Conservation (phyloP, 2,797 vertebrate species). For the Periparus ater region DNA sequence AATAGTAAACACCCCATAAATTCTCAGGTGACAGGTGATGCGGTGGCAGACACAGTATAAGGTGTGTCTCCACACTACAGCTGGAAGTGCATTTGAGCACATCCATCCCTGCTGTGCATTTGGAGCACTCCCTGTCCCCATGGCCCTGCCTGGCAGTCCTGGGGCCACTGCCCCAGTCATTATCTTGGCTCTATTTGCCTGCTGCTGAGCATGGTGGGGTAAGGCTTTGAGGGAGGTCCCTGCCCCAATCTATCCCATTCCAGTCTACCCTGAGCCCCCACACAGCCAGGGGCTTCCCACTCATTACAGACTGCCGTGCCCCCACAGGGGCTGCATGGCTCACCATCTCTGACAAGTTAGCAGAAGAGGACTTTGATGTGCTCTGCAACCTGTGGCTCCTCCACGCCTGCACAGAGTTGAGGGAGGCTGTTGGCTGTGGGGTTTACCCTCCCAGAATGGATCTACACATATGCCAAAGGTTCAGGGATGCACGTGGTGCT, state of each 20-base stretch:
- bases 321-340: not conserved
- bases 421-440: not conserved
- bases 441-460: rapidly evolving
- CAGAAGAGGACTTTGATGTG: not conserved
- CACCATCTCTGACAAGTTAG: not conserved
- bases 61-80: not conserved
- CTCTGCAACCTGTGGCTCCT: not conserved
- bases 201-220: not conserved
- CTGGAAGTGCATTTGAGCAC: not conserved
- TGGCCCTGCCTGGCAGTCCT: not conserved
- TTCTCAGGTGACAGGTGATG: not conserved
- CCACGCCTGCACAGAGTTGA: rapidly evolving
- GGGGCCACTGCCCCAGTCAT: not conserved
- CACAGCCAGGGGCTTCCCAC: not conserved
- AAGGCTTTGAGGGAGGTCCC: not conserved
- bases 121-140: not conserved
- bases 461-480: rapidly evolving
- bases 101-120: too few species aligned
- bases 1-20: not conserved
- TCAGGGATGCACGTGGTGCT: not conserved
- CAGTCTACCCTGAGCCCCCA: not conserved
- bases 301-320: rapidly evolving
- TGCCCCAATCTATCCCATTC: not conserved
- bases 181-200: rapidly evolving
- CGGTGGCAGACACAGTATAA: not conserved